phyloP scores from a whole-genome alignment of 2,888 invertebrate genomes.

The Willowsia nigromaculata region DNA sequence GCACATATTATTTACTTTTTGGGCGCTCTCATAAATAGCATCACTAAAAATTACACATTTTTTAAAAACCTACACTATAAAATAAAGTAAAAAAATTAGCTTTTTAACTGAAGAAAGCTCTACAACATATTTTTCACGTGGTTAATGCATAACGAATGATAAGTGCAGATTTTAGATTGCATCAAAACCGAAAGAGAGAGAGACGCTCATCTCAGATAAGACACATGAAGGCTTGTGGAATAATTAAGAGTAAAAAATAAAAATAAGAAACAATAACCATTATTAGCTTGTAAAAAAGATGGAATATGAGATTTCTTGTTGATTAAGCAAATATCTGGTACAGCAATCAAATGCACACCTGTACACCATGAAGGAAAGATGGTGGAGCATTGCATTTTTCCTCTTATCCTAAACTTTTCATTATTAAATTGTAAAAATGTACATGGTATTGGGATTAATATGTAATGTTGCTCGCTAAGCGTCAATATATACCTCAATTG shows the following conservation, averaged over 20 bases:
- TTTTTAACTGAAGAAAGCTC: neutral
- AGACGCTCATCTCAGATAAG: neutral
- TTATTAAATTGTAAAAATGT: no score
- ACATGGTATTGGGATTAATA: no score
- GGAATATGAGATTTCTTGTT: conserved; percentile 34
- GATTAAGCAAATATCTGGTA: conserved; percentile 43
- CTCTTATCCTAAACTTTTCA: no score
- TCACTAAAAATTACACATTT: neutral
- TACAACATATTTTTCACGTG: neutral
- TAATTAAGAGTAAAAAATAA: conserved; percentile 3
- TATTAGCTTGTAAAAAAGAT: conserved; percentile 38
- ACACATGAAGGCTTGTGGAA: neutral
- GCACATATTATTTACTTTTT: neutral
- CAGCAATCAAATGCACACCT: no score
- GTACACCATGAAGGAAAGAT: no score
- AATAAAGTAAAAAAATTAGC: neutral
- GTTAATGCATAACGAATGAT: no score
- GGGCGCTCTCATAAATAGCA: neutral
- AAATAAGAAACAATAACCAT: conserved; percentile 46
- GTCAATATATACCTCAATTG: no score
- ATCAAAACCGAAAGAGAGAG: conserved; percentile 10
- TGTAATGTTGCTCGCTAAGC: no score
- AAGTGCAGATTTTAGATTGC: no score
- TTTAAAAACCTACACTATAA: no score
- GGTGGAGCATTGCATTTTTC: no score